Evolutionary conservation across 2,888 invertebrate species (phyloP).

Genomic region (Apeira syringaria): DNA sequence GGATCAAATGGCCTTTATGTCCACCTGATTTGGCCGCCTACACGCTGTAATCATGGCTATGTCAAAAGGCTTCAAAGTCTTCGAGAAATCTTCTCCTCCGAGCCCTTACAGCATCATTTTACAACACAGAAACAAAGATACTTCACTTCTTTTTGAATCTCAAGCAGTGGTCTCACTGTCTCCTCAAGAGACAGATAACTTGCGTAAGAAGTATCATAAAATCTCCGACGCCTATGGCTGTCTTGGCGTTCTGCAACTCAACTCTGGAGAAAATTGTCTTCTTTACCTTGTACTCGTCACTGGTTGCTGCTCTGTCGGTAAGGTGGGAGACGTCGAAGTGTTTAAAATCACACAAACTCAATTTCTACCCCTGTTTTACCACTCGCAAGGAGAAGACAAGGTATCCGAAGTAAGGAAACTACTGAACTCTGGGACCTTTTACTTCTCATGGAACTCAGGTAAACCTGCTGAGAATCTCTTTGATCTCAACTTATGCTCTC

Average conservation of each 20-base stretch:
- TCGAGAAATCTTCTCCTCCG: conserved; percentile 93
- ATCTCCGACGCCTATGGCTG: conserved; percentile 98
- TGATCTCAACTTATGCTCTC: conserved; percentile 97
- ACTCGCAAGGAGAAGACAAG: conserved; percentile 84
- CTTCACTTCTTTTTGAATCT: conserved; percentile 95
- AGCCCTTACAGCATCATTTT: conserved; percentile 95
- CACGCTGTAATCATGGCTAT: conserved; percentile 89
- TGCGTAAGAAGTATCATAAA: conserved; percentile 95
- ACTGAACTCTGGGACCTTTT: conserved; percentile 98
- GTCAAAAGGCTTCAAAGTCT: conserved; percentile 95
- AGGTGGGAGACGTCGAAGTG: conserved; percentile 96
- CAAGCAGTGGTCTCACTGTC: conserved; percentile 95
- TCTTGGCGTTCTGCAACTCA: conserved; percentile 95
- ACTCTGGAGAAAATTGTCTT: conserved; percentile 92
- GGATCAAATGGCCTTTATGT: conserved; percentile 51
- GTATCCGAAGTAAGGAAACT: conserved; percentile 90
- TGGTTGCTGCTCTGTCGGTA: conserved; percentile 98
- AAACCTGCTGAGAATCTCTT: conserved; percentile 82
- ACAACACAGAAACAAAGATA: conserved; percentile 94
- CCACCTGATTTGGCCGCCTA: conserved; percentile 37
- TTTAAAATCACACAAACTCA: conserved; percentile 97
- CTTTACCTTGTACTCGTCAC: conserved; percentile 96
- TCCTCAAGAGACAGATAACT: conserved; percentile 93
- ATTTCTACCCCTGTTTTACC: conserved; percentile 93
- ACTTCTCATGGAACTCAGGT: conserved; percentile 93